A percentile compares a stretch with the other conserved stretches of the same genome.
phyloP scores from a whole-genome alignment of 2,113 vertebrate genomes.

The Sylvia atricapilla region DNA sequence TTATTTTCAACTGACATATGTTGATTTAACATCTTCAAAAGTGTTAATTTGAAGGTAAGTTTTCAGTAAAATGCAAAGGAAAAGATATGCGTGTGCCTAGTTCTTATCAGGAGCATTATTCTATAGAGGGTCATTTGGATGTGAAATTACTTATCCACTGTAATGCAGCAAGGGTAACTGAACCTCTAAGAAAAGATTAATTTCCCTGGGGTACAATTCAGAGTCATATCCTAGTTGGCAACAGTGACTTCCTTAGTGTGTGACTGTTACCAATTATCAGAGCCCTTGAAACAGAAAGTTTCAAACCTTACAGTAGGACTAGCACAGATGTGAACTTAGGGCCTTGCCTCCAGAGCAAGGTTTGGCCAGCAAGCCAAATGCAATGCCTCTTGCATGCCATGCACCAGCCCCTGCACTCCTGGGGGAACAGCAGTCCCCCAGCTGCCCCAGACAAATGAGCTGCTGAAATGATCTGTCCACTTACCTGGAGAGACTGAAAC shows the following conservation, averaged over 20 bases:
- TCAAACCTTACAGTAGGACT: not conserved
- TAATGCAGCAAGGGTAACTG: not conserved
- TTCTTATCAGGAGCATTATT: not conserved
- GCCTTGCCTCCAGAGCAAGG: not conserved
- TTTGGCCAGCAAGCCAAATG: not conserved
- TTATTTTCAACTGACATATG: not conserved
- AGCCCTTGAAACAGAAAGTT: not conserved
- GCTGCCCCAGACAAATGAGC: not conserved
- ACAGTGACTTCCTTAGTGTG: not conserved
- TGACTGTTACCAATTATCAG: not conserved
- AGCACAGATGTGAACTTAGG: not conserved
- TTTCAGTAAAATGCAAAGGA: not conserved
- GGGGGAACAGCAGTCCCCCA: not conserved
- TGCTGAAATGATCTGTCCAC: not conserved
- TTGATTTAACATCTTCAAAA: not conserved
- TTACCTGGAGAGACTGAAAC: conserved; percentile 12
- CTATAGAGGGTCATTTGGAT: not conserved
- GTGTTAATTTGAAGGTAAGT: not conserved
- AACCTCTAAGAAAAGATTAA: not conserved
- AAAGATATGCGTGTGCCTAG: no score
- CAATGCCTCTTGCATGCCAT: not conserved
- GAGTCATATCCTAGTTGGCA: not conserved
- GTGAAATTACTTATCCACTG: not conserved
- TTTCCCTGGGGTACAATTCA: not conserved
- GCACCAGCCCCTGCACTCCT: not conserved